Evolutionary conservation across 2,113 vertebrate species (phyloP).

Genomic region (Podarcis raffonei): DNA sequence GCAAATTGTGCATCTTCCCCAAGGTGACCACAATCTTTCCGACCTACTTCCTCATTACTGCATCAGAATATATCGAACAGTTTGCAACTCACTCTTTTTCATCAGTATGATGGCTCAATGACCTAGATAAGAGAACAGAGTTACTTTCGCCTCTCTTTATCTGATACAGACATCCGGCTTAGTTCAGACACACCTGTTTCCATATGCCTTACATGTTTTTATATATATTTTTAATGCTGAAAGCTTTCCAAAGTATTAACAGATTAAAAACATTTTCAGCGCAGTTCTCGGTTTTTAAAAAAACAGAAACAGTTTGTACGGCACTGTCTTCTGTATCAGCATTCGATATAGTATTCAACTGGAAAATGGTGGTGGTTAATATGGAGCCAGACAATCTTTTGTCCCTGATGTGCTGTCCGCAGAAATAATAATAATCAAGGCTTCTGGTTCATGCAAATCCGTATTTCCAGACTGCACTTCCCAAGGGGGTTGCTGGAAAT

Average conservation of each 20-base stretch:
- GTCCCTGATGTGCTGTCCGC: background rate
- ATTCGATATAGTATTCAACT: slow-evolving; percentile 5
- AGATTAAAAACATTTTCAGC: slow-evolving; percentile 61
- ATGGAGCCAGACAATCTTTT: background rate
- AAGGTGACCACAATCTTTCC: background rate
- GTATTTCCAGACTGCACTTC: background rate
- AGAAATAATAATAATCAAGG: background rate
- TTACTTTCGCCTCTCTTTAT: background rate
- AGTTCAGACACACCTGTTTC: background rate
- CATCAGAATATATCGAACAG: background rate
- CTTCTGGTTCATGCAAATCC: background rate
- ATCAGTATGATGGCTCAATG: background rate
- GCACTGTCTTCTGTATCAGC: slow-evolving; percentile 56
- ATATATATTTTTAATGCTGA: slow-evolving; percentile 6
- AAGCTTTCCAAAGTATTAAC: slow-evolving; percentile 51
- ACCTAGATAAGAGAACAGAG: background rate
- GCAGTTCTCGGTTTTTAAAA: slow-evolving; percentile 27
- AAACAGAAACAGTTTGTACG: slow-evolving; percentile 45
- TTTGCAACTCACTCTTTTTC: background rate
- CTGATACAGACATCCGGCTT: background rate
- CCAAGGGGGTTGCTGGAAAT: slow-evolving; percentile 24
- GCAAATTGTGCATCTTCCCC: rapidly evolving
- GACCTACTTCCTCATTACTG: background rate
- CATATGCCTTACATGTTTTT: background rate
- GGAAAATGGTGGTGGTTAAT: background rate